phyloP scores from a whole-genome alignment of 2,113 vertebrate species.

The Fregetta grallaria region DNA sequence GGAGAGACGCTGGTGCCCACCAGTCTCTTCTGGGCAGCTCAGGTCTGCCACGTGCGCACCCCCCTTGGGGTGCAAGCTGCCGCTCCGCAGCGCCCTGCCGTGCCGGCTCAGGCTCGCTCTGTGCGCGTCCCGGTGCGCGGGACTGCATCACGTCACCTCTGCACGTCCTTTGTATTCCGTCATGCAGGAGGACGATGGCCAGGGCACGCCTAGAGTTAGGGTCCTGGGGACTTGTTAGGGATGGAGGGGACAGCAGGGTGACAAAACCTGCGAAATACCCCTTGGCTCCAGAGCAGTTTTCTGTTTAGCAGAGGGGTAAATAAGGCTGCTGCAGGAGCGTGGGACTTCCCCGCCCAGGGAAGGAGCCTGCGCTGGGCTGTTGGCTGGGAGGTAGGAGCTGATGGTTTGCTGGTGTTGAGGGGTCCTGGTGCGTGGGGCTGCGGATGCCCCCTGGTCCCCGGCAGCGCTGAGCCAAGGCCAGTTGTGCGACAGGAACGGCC shows the following conservation, averaged over 20 bases:
- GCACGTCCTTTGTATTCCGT: background rate
- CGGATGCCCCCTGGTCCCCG: background rate
- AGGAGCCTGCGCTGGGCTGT: background rate
- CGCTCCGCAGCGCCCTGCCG: background rate
- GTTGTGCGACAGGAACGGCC: background rate
- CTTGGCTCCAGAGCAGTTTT: background rate
- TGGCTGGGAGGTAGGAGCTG: background rate
- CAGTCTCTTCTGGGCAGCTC: background rate
- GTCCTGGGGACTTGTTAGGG: no score
- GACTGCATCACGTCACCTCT: background rate
- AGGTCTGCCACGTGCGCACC: background rate
- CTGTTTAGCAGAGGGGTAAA: background rate
- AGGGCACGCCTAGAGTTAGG: background rate
- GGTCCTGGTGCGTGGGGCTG: background rate
- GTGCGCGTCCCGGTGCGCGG: background rate
- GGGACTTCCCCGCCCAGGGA: background rate
- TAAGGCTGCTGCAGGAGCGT: background rate
- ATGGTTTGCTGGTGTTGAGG: background rate
- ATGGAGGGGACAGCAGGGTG: background rate
- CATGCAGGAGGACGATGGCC: background rate
- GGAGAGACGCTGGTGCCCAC: background rate
- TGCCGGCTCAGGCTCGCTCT: background rate
- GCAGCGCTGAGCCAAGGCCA: background rate
- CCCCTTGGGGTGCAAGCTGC: background rate
- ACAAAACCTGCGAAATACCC: background rate